Base-by-base conservation (phyloP, 2,888 invertebrate genomes). In the Heliconius sara region DNA sequence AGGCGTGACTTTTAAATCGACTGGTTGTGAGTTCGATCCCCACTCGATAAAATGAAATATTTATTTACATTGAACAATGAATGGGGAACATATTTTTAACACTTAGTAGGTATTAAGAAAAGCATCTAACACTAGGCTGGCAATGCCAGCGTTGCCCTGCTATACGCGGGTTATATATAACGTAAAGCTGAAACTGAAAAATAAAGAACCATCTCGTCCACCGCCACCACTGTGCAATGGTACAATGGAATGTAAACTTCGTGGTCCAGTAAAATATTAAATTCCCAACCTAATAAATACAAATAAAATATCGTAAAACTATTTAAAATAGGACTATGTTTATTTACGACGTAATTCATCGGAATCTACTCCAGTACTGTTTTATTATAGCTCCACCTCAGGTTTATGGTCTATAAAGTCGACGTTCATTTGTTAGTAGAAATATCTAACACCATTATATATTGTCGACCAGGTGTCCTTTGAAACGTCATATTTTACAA, bases 321-420 rank as follows among this genome's bases (percentile, higher is more conserved):
- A 73, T 73, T 65, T n/a, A 72, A 43, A 72, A 73, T 39, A 52
- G 39, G 39, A 57, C 67, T 43, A 76, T 73, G 70, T 85, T 84
- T 83, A 84, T 75, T 75, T 75, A 75, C 75, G 77, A 74, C 82
- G 80, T 83, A 84, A 85, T 85, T 85, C 84, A 84, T 84, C 84
- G 84, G 52, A 83, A 85, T 85, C 86, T 85, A 87, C 85, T 87
- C 84, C 78, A 85, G 82, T 81, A 83, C 82, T 85, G 83, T 87
- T 87, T 87, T 88, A 89, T 89, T 89, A 85, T 77, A 72, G 85
- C 84, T 66, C 25, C 72, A 77, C 86, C 86, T 86, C 87, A 86
- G 85, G 86, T 91, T 91, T 90, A 91, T 87, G 88, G 85, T 81
- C 88, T 88, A 90, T 91, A 85, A 85, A 85, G 78, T 79, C 75